Evolutionary conservation across 2,888 invertebrate species (phyloP), one percentile per base, ranked within the genome.

Genomic region (Leptopterna dolabrata): DNA sequence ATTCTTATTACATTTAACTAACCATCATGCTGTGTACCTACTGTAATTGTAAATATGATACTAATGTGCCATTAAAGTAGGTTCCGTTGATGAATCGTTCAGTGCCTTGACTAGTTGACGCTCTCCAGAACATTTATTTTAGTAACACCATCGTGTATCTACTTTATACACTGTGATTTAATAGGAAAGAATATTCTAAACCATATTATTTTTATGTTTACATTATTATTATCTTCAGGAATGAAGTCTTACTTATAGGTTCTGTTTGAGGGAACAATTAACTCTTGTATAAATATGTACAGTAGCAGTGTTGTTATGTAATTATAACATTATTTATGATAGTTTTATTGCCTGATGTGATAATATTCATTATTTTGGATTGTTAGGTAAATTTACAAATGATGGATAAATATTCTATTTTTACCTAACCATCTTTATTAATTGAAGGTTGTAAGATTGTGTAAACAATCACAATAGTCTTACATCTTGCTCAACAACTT

Each of bases 401-500:
- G 76, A 73, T 73, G 29, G 11, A 36, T 73, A 36, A 36, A 73
- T 73, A 14, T 73, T 73, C n/a, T 27, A 30, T 36, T n/a, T 29
- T 1, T 73, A 73, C 29, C 29, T 73, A 73, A 73, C 73, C 73
- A 73, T 73, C 73, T 73, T 6, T 36, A 73, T 36, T 30, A 14
- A 14, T 29, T 73, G 73, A 30, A 73, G 73, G 36, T 43, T 36
- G 76, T 76, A 76, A 76, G 76, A 76, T 76, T n/a, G 76, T 76
- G 76, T 43, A 76, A 4, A 73, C 16, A 73, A 73, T 73, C 55
- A 51, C 41, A 84, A 80, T 83, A 36, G 41, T 76, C 78, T 88
- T 84, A 88, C 70, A 71, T 80, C 36, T 81, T 55, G 88, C 88
- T 89, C 89, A 89, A 88, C 51, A 81, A 84, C 87, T 71, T 70